These are phyloP conservation scores for Drosophila nigromelanica DNA, from an alignment of 1,140 invertebrate species.

Conservation along the genomic window DNA sequence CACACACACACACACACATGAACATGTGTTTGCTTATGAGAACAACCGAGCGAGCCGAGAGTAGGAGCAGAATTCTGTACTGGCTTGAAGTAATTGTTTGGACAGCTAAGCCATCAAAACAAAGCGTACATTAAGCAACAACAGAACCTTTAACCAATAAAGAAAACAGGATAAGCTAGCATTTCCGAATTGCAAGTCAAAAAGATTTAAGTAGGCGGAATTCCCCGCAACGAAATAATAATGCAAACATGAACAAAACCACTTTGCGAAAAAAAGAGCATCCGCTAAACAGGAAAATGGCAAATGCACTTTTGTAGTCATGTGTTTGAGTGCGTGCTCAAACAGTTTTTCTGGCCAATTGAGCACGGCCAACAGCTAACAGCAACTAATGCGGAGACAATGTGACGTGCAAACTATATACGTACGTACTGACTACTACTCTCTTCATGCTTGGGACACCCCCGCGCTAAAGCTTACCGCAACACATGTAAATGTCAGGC, in stretches of 20 bases:
- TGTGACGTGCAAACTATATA: slow-evolving; percentile 4
- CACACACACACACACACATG: neutral
- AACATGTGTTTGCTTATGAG: slow-evolving; percentile 32
- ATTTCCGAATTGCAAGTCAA: slow-evolving; percentile 82
- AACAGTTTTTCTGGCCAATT: slow-evolving; percentile 77
- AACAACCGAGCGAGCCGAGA: slow-evolving; percentile 4
- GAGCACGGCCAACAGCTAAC: slow-evolving; percentile 46
- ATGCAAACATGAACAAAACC: slow-evolving; percentile 23
- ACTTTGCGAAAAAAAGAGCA: slow-evolving; percentile 39
- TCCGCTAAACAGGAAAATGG: slow-evolving; percentile 35
- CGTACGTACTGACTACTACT: neutral
- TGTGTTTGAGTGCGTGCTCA: slow-evolving; percentile 69
- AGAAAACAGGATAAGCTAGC: slow-evolving; percentile 80
- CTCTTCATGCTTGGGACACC: slow-evolving; percentile 24
- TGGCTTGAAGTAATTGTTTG: slow-evolving; percentile 52
- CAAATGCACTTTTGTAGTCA: slow-evolving; percentile 69
- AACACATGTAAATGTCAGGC: slow-evolving; percentile 78
- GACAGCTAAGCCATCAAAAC: slow-evolving; percentile 68
- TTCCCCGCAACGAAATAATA: slow-evolving; percentile 59
- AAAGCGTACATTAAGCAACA: slow-evolving; percentile 52
- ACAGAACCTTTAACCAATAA: slow-evolving; percentile 74
- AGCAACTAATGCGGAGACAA: slow-evolving; percentile 37
- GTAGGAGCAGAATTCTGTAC: slow-evolving; percentile 3
- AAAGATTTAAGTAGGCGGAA: slow-evolving; percentile 80
- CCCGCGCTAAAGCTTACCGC: slow-evolving; percentile 65